Percentiles rank a stretch among this genome's conserved stretches.
phyloP scores from a whole-genome alignment of 1,140 invertebrate genomes.

The Cepaea nemoralis region DNA sequence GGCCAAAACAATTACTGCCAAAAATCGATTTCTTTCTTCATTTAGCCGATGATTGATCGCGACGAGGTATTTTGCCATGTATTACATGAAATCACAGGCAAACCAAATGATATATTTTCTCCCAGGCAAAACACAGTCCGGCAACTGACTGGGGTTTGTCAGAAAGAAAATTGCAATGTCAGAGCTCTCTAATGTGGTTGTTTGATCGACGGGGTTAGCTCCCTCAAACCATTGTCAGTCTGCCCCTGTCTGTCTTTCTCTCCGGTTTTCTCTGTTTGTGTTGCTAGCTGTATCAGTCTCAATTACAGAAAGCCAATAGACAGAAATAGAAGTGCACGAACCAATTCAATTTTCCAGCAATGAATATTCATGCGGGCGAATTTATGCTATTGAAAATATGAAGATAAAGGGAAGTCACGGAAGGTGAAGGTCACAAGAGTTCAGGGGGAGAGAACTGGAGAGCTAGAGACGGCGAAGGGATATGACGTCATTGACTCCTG shows the following conservation, averaged over 20 bases:
- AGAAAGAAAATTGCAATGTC: neutral
- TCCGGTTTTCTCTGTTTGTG: too few species aligned
- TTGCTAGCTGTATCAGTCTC: neutral
- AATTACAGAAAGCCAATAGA: slow-evolving; percentile 2
- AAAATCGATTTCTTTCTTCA: neutral
- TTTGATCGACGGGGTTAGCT: neutral
- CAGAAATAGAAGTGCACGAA: neutral
- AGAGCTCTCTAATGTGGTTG: neutral
- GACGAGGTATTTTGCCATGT: neutral
- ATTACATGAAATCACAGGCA: slow-evolving; percentile 10
- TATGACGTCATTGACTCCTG: too few species aligned
- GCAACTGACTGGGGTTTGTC: slow-evolving; percentile 11
- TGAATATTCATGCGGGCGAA: neutral
- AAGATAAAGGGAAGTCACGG: neutral
- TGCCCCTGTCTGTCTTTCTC: neutral
- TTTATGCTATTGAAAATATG: neutral
- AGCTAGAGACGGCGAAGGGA: too few species aligned
- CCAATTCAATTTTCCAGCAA: neutral
- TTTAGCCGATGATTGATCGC: slow-evolving; percentile 14
- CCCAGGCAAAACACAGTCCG: neutral
- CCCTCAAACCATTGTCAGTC: neutral
- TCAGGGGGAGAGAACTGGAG: neutral
- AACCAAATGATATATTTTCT: slow-evolving; percentile 10
- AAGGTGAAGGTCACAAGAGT: neutral
- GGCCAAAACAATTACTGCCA: slow-evolving; percentile 13